These are phyloP conservation scores for Gila orcuttii DNA, from an alignment of 2,113 vertebrate species.

Conservation along the genomic window DNA sequence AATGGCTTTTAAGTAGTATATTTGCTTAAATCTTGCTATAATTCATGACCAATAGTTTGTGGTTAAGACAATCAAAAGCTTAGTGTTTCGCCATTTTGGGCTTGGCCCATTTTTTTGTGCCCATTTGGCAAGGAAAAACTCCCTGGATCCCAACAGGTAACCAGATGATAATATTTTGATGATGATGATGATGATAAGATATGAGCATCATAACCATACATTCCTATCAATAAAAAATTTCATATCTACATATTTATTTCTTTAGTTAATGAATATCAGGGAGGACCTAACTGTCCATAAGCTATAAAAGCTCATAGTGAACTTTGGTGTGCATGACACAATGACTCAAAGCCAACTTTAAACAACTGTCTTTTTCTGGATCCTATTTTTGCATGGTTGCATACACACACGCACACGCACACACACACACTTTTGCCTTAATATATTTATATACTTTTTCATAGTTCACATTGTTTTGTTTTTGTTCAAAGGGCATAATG, in stretches of 20 bases:
- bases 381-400: not conserved
- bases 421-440: not conserved
- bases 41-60: too few species aligned
- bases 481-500: constrained; percentile 71
- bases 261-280: constrained; percentile 8
- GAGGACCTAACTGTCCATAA: not conserved
- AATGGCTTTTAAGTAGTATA: too few species aligned
- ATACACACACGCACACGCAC: too few species aligned
- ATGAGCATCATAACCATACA: not conserved
- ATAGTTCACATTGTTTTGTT: not conserved
- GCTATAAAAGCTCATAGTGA: constrained; percentile 7
- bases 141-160: not conserved
- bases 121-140: not conserved
- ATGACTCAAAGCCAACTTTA: not conserved
- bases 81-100: too few species aligned
- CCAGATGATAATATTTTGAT: not conserved
- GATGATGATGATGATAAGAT: too few species aligned
- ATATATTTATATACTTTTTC: not conserved
- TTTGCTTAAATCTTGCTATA: too few species aligned
- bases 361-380: not conserved
- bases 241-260: not conserved
- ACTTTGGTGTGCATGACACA: not conserved
- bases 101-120: too few species aligned
- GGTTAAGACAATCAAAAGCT: too few species aligned
- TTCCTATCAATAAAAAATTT: not conserved